These are phyloP conservation scores for Ceuthmochares aereus DNA, from an alignment of 2,113 vertebrate species.

Conservation along the genomic window DNA sequence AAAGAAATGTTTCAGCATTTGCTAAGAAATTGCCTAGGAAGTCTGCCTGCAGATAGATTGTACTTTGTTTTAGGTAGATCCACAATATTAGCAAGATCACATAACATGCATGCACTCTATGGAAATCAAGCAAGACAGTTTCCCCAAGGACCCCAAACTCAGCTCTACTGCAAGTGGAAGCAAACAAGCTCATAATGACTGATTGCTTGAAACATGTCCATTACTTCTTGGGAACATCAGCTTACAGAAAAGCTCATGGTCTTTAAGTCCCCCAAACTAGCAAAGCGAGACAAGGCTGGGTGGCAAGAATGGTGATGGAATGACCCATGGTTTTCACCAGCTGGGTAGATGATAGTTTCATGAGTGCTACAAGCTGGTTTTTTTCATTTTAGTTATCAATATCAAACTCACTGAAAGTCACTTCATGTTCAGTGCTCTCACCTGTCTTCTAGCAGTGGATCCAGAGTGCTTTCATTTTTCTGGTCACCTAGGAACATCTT, in stretches of 20 bases:
- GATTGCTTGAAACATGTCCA: neutral
- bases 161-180: neutral
- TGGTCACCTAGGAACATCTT: neutral
- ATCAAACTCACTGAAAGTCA: neutral
- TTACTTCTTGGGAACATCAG: neutral
- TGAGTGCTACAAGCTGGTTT: neutral
- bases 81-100: neutral
- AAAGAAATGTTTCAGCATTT: neutral
- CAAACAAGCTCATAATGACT: neutral
- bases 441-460: neutral
- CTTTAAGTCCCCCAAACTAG: neutral
- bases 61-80: neutral
- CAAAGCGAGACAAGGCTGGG: neutral
- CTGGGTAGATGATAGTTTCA: rapidly evolving
- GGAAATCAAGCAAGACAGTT: neutral
- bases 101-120: neutral
- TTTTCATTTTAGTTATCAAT: neutral
- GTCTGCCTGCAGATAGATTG: neutral
- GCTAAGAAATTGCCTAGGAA: neutral
- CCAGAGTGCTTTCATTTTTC: neutral
- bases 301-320: neutral
- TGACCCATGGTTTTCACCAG: neutral
- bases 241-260: neutral
- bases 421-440: neutral
- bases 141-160: neutral